Conservation (phyloP, 2,888 invertebrate genomes). For the Cheiracanthium punctorium region DNA sequence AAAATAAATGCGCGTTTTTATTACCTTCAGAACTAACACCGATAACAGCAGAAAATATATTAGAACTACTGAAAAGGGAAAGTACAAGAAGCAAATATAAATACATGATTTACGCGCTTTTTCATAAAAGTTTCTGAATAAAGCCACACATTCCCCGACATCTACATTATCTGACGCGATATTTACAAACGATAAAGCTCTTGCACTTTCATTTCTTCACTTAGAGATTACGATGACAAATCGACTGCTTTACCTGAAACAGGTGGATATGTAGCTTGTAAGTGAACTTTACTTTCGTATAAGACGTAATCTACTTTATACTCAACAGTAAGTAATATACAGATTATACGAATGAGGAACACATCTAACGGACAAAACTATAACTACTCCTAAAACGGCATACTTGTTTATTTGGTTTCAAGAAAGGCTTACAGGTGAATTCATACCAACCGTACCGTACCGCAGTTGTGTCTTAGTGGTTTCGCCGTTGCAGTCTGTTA, state of each 20-base stretch:
- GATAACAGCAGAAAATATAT: not conserved
- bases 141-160: not conserved
- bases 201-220: not conserved
- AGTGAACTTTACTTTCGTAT: too few species aligned
- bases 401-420: too few species aligned
- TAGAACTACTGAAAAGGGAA: not conserved
- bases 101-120: constrained; percentile 28
- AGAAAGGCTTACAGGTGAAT: too few species aligned
- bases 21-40: not conserved
- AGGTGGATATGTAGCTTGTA: too few species aligned
- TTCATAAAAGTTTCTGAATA: not conserved
- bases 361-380: too few species aligned
- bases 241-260: too few species aligned
- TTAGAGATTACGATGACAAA: not conserved
- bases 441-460: too few species aligned
- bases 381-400: too few species aligned
- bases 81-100: constrained; percentile 12
- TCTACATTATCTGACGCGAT: not conserved
- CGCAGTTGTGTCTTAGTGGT: too few species aligned
- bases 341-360: not conserved
- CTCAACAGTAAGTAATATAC: not conserved
- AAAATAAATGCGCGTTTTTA: too few species aligned
- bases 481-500: too few species aligned
- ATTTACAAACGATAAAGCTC: not conserved
- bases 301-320: too few species aligned